These are phyloP conservation scores for Lordiphosa mommai DNA, from an alignment of 1,140 invertebrate species.

Conservation along the genomic window DNA sequence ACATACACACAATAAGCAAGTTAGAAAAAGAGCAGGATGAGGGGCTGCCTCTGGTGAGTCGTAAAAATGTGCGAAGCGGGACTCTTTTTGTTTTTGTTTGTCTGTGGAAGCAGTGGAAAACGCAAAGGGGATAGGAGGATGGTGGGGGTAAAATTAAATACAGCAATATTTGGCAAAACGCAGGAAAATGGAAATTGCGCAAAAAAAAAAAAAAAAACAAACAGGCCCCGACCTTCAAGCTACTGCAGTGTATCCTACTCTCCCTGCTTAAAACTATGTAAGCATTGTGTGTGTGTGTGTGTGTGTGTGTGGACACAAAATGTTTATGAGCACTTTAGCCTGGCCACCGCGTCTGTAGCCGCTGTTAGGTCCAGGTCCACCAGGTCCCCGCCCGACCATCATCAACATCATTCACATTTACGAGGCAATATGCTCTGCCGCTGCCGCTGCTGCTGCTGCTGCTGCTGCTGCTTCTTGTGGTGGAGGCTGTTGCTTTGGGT, in stretches of 20 bases:
- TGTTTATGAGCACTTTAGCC: conserved; percentile 71
- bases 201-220: too few relatives aligned
- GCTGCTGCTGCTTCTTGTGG: background rate
- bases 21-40: conserved; percentile 18
- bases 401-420: conserved; percentile 72
- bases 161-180: conserved; percentile 36
- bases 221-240: too few relatives aligned
- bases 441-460: too few relatives aligned
- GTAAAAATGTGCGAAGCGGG: conserved; percentile 59
- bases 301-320: conserved; percentile 37
- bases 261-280: too few relatives aligned
- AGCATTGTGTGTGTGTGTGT: too few relatives aligned
- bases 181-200: conserved; percentile 4
- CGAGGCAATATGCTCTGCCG: conserved; percentile 15
- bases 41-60: conserved; percentile 53
- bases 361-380: conserved; percentile 2
- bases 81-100: conserved; percentile 14
- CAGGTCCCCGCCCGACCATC: conserved; percentile 53
- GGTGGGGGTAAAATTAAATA: conserved; percentile 52
- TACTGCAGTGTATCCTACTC: too few relatives aligned
- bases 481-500: conserved; percentile 52
- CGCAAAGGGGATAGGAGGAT: conserved; percentile 1
- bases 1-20: conserved; percentile 54
- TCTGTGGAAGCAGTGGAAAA: conserved; percentile 22
- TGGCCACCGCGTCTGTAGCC: conserved; percentile 11